These are phyloP conservation scores for Cherax quadricarinatus DNA, from an alignment of 1,140 invertebrate species.

Conservation along the genomic window DNA sequence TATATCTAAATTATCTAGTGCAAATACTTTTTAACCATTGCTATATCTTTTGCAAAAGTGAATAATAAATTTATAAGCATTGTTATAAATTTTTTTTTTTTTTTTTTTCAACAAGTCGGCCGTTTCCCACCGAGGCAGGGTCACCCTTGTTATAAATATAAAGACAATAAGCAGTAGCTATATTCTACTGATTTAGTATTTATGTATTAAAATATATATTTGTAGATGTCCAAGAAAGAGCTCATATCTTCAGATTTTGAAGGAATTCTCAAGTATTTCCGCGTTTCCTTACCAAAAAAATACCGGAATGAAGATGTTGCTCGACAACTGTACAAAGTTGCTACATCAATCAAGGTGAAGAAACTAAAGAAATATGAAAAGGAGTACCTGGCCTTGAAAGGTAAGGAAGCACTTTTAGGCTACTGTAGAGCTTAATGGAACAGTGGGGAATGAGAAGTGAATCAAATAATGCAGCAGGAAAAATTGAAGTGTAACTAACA, in stretches of 20 bases:
- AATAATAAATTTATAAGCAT: too few relatives aligned
- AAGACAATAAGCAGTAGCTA: too few relatives aligned
- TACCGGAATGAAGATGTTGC: slow-evolving; percentile 94
- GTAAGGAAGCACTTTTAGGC: slow-evolving; percentile 76
- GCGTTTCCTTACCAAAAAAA: slow-evolving; percentile 97
- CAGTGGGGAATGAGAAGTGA: background rate
- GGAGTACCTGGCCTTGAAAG: slow-evolving; percentile 91
- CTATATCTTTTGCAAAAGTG: too few relatives aligned
- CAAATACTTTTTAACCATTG: too few relatives aligned
- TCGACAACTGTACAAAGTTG: slow-evolving; percentile 91
- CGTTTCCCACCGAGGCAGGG: too few relatives aligned
- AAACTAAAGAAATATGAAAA: slow-evolving; percentile 97
- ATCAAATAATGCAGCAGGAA: background rate
- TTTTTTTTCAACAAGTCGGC: too few relatives aligned
- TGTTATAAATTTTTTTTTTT: too few relatives aligned
- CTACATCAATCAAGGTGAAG: slow-evolving; percentile 94
- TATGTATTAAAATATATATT: too few relatives aligned
- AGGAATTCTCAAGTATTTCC: slow-evolving; percentile 92
- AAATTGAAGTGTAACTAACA: background rate
- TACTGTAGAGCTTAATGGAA: background rate
- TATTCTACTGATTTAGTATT: too few relatives aligned
- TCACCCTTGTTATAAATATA: too few relatives aligned
- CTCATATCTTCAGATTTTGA: slow-evolving; percentile 98
- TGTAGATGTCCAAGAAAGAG: slow-evolving; percentile 90
- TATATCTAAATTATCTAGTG: too few relatives aligned